These are phyloP conservation scores for Craseonycteris thonglongyai DNA, from an alignment of 2,113 vertebrate genomes.

Conservation along the genomic window DNA sequence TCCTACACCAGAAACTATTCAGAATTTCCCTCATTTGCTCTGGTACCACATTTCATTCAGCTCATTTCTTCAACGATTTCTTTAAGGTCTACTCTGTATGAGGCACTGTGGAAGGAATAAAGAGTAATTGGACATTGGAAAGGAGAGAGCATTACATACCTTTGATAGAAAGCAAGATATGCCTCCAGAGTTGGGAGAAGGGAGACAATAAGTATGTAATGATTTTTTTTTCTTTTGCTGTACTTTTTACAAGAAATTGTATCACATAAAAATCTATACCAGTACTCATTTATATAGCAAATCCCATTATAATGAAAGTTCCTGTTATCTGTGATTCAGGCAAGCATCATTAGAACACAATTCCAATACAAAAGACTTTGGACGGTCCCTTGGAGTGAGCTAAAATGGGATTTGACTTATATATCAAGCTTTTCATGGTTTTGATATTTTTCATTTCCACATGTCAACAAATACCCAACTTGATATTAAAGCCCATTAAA, in stretches of 20 bases:
- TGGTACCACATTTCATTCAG: background rate
- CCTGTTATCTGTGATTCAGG: background rate
- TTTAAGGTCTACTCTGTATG: background rate
- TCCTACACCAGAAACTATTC: background rate
- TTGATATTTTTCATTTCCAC: slow-evolving; percentile 59
- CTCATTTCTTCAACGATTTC: background rate
- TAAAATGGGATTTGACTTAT: slow-evolving; percentile 16
- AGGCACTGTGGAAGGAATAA: background rate
- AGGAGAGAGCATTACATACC: background rate
- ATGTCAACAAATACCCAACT: slow-evolving; percentile 46
- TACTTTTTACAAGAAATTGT: background rate
- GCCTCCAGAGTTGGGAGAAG: background rate
- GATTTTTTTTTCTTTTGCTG: background rate
- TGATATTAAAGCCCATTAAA: slow-evolving; percentile 56
- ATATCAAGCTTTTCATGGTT: slow-evolving; percentile 29
- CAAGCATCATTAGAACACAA: background rate
- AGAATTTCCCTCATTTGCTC: background rate
- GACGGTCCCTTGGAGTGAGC: background rate
- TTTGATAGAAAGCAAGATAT: background rate
- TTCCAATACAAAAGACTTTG: background rate
- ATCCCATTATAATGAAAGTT: slow-evolving; percentile 12
- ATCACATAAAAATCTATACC: slow-evolving; percentile 23
- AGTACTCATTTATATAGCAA: slow-evolving; percentile 23
- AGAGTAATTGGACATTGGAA: background rate
- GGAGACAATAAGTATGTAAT: background rate